Percentiles rank a stretch among this genome's conserved stretches.
Evolutionary conservation across 2,888 invertebrate species (phyloP).

Genomic region (Diabrotica balteata): DNA sequence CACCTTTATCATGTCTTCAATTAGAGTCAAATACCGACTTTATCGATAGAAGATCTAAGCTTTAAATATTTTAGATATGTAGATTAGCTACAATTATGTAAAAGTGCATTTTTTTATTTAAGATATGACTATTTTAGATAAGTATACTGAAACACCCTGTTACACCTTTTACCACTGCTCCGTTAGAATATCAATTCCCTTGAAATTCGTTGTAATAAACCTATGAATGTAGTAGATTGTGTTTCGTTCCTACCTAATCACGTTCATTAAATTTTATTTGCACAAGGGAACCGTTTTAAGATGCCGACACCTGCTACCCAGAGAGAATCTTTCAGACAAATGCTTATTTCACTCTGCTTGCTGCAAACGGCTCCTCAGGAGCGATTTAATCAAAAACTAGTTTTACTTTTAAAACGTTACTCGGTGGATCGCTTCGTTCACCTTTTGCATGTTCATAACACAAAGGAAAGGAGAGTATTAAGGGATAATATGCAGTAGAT

Average conservation of each 20-base stretch:
- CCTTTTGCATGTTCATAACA: too few species aligned
- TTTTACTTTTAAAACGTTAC: constrained; percentile 8
- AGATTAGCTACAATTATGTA: too few species aligned
- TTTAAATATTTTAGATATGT: too few species aligned
- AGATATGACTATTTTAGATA: too few species aligned
- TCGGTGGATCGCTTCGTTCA: background rate
- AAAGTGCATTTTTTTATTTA: too few species aligned
- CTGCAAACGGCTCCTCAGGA: background rate
- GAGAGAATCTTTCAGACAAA: constrained; percentile 9
- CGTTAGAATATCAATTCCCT: constrained; percentile 3
- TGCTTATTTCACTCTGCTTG: constrained; percentile 1
- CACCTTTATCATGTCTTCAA: too few species aligned
- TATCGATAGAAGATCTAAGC: too few species aligned
- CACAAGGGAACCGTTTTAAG: constrained; percentile 20
- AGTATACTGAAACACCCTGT: too few species aligned
- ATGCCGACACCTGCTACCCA: constrained; percentile 23
- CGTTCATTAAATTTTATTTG: constrained; percentile 28
- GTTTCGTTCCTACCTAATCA: constrained; percentile 18
- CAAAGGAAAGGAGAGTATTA: too few species aligned
- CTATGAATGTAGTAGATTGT: constrained; percentile 10
- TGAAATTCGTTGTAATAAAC: constrained; percentile 19
- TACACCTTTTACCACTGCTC: too few species aligned
- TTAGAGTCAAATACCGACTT: too few species aligned
- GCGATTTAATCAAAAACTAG: constrained; percentile 13
- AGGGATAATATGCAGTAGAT: too few species aligned